These are phyloP conservation scores for Diabrotica undecimpunctata DNA, from an alignment of 1,140 invertebrate species.

Conservation along the genomic window DNA sequence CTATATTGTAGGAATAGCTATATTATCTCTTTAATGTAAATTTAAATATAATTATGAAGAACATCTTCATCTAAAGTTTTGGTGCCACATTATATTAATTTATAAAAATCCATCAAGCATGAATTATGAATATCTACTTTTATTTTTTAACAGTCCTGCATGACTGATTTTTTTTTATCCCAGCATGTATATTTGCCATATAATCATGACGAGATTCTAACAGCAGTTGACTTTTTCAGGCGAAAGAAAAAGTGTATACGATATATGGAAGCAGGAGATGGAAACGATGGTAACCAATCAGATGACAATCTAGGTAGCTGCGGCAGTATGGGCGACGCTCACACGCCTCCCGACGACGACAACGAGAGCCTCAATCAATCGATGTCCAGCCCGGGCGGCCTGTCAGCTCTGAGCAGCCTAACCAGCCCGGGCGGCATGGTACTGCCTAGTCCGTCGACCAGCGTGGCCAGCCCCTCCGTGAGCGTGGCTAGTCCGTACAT, in stretches of 20 bases:
- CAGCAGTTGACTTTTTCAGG: slow-evolving; percentile 58
- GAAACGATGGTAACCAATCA: slow-evolving; percentile 69
- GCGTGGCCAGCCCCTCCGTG: slow-evolving; percentile 64
- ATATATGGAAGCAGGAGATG: slow-evolving; percentile 78
- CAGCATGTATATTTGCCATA: slow-evolving; percentile 19
- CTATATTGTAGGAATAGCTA: no score
- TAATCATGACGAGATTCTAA: not conserved
- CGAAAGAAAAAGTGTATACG: slow-evolving; percentile 98
- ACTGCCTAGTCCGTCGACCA: slow-evolving; percentile 61
- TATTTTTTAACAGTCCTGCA: slow-evolving; percentile 13
- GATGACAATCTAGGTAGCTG: slow-evolving; percentile 76
- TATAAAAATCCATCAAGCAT: no score
- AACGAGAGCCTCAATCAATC: slow-evolving; percentile 62
- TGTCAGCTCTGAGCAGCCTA: slow-evolving; percentile 73
- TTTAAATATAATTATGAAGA: no score
- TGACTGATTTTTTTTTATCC: slow-evolving; percentile 13
- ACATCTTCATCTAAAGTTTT: no score
- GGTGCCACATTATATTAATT: no score
- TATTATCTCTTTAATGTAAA: no score
- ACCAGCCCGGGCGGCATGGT: slow-evolving; percentile 70
- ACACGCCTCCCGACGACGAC: slow-evolving; percentile 66
- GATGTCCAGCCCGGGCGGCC: slow-evolving; percentile 70
- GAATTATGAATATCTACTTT: not conserved
- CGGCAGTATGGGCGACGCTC: slow-evolving; percentile 69
- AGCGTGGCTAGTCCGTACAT: slow-evolving; percentile 57